Evolutionary conservation across 2,113 vertebrate genomes (phyloP).

Genomic region (Synodontis membranacea): DNA sequence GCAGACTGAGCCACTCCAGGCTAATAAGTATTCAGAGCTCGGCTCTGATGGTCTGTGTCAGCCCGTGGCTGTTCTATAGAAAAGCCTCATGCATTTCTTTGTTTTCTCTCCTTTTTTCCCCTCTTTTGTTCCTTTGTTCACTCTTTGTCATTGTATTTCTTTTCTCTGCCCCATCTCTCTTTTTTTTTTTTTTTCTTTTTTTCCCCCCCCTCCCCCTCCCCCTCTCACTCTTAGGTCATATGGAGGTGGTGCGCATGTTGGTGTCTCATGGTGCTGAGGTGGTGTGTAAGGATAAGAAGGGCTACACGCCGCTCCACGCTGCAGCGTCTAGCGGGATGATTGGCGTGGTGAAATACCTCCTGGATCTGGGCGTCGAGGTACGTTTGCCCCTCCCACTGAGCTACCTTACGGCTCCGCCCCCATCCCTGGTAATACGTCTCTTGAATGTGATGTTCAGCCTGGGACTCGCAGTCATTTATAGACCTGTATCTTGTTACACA

Average conservation of each 20-base stretch:
- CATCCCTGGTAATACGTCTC: not conserved
- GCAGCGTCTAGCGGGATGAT: constrained; percentile 98
- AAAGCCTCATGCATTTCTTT: not conserved
- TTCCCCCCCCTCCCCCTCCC: no score
- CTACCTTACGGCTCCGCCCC: not conserved
- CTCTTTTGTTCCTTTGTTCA: not conserved
- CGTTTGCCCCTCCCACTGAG: constrained; percentile 59
- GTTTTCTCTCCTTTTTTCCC: not conserved
- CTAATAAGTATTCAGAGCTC: not conserved
- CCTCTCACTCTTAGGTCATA: constrained; percentile 79
- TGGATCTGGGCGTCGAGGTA: constrained; percentile 95
- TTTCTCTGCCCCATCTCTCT: not conserved
- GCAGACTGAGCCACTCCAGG: not conserved
- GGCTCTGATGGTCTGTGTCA: not conserved
- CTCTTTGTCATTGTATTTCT: not conserved
- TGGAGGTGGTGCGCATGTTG: constrained; percentile 94
- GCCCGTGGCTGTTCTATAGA: constrained; percentile 2
- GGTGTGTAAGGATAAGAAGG: constrained; percentile 96
- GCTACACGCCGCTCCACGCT: constrained; percentile 92
- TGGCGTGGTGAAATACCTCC: constrained; percentile 92
- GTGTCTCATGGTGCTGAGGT: constrained; percentile 94
- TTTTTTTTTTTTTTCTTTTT: no score
- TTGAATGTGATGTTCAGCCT: not conserved
- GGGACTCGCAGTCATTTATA: not conserved
- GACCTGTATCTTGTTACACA: not conserved